A percentile compares a stretch with the other conserved stretches of the same genome.
Conservation (phyloP, 1,140 invertebrate genomes). For the Drosophila virilis region DNA sequence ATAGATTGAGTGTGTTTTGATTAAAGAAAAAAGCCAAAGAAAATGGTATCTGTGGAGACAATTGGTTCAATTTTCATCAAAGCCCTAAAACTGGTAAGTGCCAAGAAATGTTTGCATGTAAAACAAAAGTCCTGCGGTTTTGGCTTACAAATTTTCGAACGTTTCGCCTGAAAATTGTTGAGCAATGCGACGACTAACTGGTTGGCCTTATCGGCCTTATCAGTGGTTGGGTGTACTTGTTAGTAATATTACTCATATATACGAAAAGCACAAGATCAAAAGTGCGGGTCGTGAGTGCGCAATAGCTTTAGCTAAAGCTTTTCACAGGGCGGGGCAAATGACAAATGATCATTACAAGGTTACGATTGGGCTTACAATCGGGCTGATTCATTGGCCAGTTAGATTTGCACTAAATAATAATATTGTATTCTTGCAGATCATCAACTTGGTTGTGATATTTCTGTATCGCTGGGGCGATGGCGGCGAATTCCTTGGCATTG, state of each 20-base stretch:
- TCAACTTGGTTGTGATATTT: conserved; percentile 92
- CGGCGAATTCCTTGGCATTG: conserved; percentile 92
- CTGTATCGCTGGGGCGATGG: conserved; percentile 92
- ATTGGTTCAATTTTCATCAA: conserved; percentile 91
- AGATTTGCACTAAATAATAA: neutral
- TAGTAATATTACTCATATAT: conserved; percentile 68
- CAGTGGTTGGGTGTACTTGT: conserved; percentile 42
- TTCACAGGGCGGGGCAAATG: conserved; percentile 24
- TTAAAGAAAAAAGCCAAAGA: conserved; percentile 59
- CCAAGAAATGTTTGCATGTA: neutral
- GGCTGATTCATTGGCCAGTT: conserved; percentile 13
- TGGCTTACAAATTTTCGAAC: neutral
- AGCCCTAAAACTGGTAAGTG: conserved; percentile 90
- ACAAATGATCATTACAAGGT: conserved; percentile 14
- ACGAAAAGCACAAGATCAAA: conserved; percentile 22
- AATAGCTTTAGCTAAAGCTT: conserved; percentile 7
- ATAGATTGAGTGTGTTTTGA: conserved; percentile 6
- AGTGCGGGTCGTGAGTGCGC: conserved; percentile 35
- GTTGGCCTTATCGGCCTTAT: conserved; percentile 45
- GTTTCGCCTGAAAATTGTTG: conserved; percentile 25
- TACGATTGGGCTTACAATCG: too few species aligned
- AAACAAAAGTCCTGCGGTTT: neutral
- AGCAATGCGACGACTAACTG: conserved; percentile 52
- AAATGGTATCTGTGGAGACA: conserved; percentile 90
- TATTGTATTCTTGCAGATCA: conserved; percentile 84